Percentiles rank a stretch among this genome's conserved stretches.
Conservation (phyloP, 2,797 vertebrate species). For the Adelosebastes latens region DNA sequence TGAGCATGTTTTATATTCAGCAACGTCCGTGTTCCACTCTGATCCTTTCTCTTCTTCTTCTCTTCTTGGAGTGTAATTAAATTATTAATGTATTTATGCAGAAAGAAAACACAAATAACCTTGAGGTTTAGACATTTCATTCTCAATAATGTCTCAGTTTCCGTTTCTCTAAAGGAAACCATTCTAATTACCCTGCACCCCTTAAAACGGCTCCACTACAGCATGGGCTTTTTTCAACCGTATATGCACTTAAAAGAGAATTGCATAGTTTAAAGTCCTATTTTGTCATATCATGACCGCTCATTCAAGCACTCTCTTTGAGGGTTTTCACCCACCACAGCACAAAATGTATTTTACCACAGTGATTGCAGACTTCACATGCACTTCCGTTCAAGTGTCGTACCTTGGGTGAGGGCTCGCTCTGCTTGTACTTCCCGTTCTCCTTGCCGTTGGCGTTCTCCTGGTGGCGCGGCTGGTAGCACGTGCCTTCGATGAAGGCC, state of each 20-base stretch:
- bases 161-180: constrained; percentile 2
- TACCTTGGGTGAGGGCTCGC: constrained; percentile 94
- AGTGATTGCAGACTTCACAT: not conserved
- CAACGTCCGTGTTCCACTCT: not conserved
- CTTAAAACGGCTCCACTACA: not conserved
- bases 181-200: not conserved
- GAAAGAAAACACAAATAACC: constrained; percentile 33
- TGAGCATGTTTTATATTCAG: constrained; percentile 37
- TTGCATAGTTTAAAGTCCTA: not conserved
- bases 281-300: not conserved
- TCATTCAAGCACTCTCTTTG: not conserved
- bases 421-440: constrained; percentile 86
- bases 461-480: constrained; percentile 84
- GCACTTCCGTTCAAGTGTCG: not conserved
- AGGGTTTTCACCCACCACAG: not conserved
- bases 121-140: constrained; percentile 31
- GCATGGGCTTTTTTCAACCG: not conserved
- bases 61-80: constrained; percentile 19
- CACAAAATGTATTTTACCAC: not conserved
- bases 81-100: constrained; percentile 34
- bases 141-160: constrained; percentile 4
- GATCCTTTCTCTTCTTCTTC: not conserved
- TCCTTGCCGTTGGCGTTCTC: constrained; percentile 89
- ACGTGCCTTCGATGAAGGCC: constrained; percentile 94
- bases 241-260: constrained; percentile 7